These are phyloP conservation scores for Doris montereyensis DNA, from an alignment of 2,888 invertebrate species.

Conservation along the genomic window DNA sequence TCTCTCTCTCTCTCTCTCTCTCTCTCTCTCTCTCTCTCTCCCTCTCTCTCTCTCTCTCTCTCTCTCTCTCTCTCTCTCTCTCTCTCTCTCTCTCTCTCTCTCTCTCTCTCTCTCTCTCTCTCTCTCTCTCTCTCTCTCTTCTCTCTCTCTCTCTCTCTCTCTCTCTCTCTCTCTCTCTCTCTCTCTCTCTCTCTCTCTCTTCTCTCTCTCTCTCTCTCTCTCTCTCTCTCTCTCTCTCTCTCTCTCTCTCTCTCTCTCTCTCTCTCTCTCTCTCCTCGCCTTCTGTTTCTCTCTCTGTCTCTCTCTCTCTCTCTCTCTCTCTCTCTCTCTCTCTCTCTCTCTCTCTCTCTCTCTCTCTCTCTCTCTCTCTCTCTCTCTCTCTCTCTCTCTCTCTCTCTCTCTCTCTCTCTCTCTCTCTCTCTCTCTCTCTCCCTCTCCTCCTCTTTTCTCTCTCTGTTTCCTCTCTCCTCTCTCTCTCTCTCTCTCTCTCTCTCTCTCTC, in stretches of 20 bases:
- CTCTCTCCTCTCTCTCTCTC: no score
- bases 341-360: background rate
- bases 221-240: background rate
- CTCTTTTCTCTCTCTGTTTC: no score
- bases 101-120: no score
- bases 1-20: background rate
- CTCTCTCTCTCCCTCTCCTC: background rate
- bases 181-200: background rate
- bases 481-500: background rate
- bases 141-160: no score
- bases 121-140: no score
- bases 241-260: background rate
- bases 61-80: slow-evolving; percentile 1
- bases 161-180: background rate
- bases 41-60: background rate
- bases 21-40: background rate
- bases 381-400: background rate
- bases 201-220: background rate
- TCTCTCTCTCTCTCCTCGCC: no score
- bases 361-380: background rate
- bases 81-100: background rate
- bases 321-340: background rate
- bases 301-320: background rate
- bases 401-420: background rate
- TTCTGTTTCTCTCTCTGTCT: no score